These are phyloP conservation scores for Platorchestia sp. DNA, from an alignment of 1,140 invertebrate genomes.

Conservation along the genomic window DNA sequence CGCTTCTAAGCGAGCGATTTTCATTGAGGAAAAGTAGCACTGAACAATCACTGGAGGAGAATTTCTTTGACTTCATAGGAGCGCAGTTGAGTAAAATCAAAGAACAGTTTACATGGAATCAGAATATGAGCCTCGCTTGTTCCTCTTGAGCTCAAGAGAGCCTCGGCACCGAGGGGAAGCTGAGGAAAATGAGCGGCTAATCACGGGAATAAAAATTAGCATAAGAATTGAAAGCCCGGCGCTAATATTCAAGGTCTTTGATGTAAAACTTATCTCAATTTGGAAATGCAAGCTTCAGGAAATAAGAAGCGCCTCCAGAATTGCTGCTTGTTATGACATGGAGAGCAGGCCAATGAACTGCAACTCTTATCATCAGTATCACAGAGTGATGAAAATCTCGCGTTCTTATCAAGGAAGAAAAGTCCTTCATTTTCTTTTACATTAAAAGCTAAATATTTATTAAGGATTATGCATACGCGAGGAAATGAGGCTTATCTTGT, in stretches of 20 bases:
- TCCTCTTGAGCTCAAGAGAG: background rate
- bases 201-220: slow-evolving; percentile 41
- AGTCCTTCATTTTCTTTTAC: no score
- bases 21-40: background rate
- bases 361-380: background rate
- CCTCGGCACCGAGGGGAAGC: background rate
- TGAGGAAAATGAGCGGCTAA: slow-evolving; percentile 44
- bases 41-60: background rate
- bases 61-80: background rate
- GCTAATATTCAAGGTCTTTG: background rate
- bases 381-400: background rate
- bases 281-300: background rate
- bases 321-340: background rate
- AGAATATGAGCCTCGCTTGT: background rate
- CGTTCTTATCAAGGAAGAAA: no score
- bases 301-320: background rate
- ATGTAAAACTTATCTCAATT: background rate
- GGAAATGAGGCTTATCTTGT: no score
- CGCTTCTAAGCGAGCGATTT: background rate
- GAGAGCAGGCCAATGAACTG: background rate
- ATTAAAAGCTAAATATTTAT: no score
- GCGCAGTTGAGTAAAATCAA: background rate
- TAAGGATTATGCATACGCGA: no score
- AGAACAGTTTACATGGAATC: background rate
- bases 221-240: background rate